Percentiles rank a stretch among this genome's conserved stretches.
Evolutionary conservation across 2,113 vertebrate species (phyloP).

Genomic region (Hassar affinis): DNA sequence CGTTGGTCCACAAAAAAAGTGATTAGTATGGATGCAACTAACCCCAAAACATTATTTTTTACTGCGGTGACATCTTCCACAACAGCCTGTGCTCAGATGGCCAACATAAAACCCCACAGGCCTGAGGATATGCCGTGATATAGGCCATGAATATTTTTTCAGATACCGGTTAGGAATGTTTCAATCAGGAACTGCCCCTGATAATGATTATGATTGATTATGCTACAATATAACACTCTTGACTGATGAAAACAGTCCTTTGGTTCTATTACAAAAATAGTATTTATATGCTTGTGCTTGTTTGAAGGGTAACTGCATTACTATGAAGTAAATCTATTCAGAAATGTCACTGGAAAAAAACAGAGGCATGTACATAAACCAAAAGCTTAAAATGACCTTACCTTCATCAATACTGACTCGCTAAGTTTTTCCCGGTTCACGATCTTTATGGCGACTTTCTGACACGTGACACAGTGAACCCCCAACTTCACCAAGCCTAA

Average conservation of each 20-base stretch:
- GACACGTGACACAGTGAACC: slow-evolving; percentile 96
- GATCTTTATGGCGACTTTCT: slow-evolving; percentile 98
- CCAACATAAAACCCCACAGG: too few species aligned
- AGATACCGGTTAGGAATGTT: not conserved
- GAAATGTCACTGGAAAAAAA: not conserved
- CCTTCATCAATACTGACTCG: slow-evolving; percentile 92
- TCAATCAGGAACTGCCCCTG: not conserved
- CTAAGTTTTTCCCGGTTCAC: slow-evolving; percentile 99
- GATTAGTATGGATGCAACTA: too few species aligned
- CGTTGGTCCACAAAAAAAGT: too few species aligned
- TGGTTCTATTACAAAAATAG: not conserved
- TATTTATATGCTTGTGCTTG: not conserved
- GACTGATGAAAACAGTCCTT: not conserved
- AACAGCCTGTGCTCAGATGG: too few species aligned
- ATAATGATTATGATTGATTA: not conserved
- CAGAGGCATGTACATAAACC: not conserved
- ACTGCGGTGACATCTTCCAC: too few species aligned
- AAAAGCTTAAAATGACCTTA: slow-evolving; percentile 49
- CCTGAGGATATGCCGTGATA: not conserved
- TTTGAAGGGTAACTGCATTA: not conserved
- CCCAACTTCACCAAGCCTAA: slow-evolving; percentile 96
- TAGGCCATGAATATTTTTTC: not conserved
- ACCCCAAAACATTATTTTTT: too few species aligned
- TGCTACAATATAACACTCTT: not conserved
- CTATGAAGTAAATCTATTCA: not conserved